These are phyloP conservation scores for Himalopsyche phryganea DNA, from an alignment of 1,140 invertebrate genomes.

Conservation along the genomic window DNA sequence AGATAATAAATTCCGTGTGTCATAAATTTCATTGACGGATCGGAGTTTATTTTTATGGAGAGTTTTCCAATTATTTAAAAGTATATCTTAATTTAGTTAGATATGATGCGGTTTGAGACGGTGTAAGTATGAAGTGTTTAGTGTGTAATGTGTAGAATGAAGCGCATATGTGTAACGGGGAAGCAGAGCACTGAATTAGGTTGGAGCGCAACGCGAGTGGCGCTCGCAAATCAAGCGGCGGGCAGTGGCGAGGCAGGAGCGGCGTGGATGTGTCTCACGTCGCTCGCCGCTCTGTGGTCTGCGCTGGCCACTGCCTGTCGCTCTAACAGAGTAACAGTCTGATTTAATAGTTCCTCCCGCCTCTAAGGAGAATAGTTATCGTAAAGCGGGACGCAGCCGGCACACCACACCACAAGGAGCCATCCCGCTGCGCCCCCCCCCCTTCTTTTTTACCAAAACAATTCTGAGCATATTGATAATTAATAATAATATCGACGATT, in stretches of 20 bases:
- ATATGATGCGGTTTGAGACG: no score
- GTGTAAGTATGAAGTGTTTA: no score
- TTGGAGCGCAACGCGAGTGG: background rate
- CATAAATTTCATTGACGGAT: no score
- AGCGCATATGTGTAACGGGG: no score
- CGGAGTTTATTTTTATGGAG: no score
- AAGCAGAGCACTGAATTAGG: no score
- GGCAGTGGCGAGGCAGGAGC: constrained; percentile 2
- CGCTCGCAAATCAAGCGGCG: constrained; percentile 3
- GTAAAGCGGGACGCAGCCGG: no score
- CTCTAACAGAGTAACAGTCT: constrained; percentile 18
- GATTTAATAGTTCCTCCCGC: constrained; percentile 33
- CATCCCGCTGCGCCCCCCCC: background rate
- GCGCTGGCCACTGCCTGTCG: background rate
- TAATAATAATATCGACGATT: background rate
- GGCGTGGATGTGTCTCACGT: background rate
- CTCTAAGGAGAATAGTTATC: background rate
- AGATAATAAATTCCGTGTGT: no score
- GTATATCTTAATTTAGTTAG: no score
- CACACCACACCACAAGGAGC: background rate
- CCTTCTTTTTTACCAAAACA: no score
- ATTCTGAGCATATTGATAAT: constrained; percentile 2
- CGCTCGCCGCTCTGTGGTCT: constrained; percentile 14
- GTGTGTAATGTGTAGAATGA: no score
- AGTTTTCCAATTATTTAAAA: no score